Evolutionary conservation across 1,140 invertebrate genomes (phyloP).

Genomic region (Chironomus tepperi): DNA sequence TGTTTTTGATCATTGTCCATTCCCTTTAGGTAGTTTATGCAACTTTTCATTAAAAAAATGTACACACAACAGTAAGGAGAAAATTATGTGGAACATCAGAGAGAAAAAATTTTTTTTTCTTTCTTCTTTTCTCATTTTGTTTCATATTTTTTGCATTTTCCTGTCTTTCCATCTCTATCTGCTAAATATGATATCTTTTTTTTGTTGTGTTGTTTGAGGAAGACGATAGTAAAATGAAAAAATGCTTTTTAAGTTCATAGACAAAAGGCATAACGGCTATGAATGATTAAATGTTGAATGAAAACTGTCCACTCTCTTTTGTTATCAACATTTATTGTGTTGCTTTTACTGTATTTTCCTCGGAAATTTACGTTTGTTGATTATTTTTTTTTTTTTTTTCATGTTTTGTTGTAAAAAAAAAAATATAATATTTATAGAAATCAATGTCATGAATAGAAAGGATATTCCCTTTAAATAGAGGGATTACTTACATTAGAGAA

Average conservation of each 20-base stretch:
- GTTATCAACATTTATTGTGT: neutral
- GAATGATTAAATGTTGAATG: slow-evolving; percentile 15
- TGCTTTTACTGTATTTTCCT: neutral
- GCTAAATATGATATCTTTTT: too few species aligned
- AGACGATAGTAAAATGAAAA: neutral
- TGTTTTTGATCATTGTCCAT: neutral
- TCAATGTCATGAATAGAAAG: too few species aligned
- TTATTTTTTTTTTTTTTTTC: too few species aligned
- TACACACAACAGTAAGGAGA: neutral
- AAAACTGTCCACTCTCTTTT: neutral
- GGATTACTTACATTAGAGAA: too few species aligned
- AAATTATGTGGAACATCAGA: neutral
- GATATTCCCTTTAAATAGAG: too few species aligned
- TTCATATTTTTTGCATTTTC: too few species aligned
- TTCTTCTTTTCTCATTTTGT: neutral
- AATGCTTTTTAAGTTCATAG: neutral
- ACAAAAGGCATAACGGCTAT: neutral
- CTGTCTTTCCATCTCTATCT: too few species aligned
- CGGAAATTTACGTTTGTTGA: too few species aligned
- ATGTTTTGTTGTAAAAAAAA: too few species aligned
- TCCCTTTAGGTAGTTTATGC: neutral
- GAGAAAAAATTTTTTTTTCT: neutral
- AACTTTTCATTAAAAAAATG: neutral
- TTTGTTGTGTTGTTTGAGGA: too few species aligned
- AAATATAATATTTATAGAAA: too few species aligned